phyloP scores from a whole-genome alignment of 2,797 vertebrate genomes.

The Darevskia nairensis region DNA sequence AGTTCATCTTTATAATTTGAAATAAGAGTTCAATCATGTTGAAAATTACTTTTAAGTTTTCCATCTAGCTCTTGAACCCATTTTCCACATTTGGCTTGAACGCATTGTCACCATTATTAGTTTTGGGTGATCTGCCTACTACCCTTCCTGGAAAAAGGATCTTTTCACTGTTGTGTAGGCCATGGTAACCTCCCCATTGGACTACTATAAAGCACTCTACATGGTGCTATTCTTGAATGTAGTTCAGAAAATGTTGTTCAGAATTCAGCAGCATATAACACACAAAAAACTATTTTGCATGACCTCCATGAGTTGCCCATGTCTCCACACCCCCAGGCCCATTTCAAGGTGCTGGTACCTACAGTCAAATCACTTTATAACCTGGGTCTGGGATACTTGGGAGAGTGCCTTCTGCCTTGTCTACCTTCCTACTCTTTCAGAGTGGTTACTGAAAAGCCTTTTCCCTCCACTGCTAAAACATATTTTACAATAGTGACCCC shows the following conservation, averaged over 20 bases:
- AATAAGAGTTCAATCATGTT: neutral
- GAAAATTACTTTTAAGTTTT: neutral
- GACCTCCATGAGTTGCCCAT: neutral
- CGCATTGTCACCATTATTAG: neutral
- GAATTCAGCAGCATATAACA: neutral
- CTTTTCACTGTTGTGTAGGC: neutral
- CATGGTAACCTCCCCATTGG: neutral
- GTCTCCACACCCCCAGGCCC: neutral
- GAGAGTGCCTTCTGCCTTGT: neutral
- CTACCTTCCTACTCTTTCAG: neutral
- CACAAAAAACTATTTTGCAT: neutral
- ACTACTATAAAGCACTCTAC: neutral
- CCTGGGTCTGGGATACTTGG: neutral
- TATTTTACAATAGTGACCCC: neutral
- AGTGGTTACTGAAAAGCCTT: neutral
- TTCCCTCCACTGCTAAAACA: neutral
- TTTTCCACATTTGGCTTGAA: neutral
- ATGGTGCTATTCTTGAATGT: neutral
- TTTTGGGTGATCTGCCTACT: neutral
- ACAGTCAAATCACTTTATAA: neutral
- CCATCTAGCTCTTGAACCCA: neutral
- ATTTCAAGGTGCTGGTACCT: neutral
- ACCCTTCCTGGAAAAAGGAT: neutral
- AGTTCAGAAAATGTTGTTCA: neutral
- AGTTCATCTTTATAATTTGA: neutral